phyloP scores from a whole-genome alignment of 2,113 vertebrate genomes.

The Piprites chloris region DNA sequence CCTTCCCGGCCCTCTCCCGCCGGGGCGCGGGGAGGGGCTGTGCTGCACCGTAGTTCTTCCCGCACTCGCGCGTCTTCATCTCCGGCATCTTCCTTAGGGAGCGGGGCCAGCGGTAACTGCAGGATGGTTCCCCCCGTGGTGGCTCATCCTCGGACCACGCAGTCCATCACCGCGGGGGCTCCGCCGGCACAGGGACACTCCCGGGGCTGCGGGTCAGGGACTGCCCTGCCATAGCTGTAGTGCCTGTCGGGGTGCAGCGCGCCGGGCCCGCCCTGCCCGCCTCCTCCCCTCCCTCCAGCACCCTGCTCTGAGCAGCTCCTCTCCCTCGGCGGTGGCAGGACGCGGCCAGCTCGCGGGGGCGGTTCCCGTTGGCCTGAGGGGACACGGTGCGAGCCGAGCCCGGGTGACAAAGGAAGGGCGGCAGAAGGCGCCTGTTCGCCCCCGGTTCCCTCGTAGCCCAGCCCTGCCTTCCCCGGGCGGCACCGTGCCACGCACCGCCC shows the following conservation, averaged over 20 bases:
- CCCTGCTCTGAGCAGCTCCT: slow-evolving; percentile 19
- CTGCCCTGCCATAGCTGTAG: not conserved
- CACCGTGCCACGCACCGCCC: not conserved
- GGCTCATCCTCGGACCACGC: not conserved
- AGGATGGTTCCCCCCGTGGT: not conserved
- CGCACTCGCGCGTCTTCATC: slow-evolving; percentile 8
- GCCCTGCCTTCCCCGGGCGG: not conserved
- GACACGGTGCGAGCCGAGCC: not conserved
- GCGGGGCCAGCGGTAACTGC: not conserved
- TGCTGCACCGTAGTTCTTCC: slow-evolving; percentile 42
- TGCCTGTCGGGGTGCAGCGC: not conserved
- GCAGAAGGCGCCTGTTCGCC: not conserved
- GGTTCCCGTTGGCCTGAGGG: not conserved
- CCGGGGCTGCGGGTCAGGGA: not conserved
- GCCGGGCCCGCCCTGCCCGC: not conserved
- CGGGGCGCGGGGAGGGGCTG: not conserved
- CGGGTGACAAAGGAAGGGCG: not conserved
- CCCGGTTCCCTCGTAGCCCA: not conserved
- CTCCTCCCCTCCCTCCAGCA: not conserved
- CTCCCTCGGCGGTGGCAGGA: not conserved
- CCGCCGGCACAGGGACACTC: not conserved
- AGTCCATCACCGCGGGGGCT: not conserved
- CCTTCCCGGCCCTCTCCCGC: not conserved
- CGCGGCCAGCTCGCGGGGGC: not conserved
- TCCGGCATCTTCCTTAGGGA: slow-evolving; percentile 33